Evolutionary conservation across 2,113 vertebrate species (phyloP).

Genomic region (Rhizomys pruinosus): DNA sequence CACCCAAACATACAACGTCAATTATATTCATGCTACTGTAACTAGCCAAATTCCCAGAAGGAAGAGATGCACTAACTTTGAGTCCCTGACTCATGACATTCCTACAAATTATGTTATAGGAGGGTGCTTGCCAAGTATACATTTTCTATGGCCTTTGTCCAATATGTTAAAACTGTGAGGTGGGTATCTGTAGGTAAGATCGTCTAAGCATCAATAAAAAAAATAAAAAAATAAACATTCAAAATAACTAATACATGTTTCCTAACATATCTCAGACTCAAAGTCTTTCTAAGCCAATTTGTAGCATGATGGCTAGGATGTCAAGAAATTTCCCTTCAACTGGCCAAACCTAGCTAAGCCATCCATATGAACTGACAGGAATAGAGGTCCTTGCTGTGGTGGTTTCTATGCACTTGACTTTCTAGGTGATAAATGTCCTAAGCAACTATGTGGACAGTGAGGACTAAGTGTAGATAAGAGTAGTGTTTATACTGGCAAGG

Average conservation of each 20-base stretch:
- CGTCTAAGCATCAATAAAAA: neutral
- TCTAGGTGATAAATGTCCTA: neutral
- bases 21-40: neutral
- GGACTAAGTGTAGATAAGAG: no score
- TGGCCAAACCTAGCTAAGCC: neutral
- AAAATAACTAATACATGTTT: neutral
- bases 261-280: neutral
- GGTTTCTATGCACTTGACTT: neutral
- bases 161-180: neutral
- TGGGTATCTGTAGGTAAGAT: neutral
- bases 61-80: neutral
- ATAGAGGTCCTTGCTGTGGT: neutral
- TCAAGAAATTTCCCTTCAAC: neutral
- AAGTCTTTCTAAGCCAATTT: neutral
- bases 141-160: neutral
- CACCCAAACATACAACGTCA: no score
- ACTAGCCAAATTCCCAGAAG: neutral
- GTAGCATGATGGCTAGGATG: neutral
- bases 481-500: no score
- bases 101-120: neutral
- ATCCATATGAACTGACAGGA: neutral
- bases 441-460: no score
- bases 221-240: no score
- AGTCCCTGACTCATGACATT: neutral
- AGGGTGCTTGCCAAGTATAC: neutral